Evolutionary conservation across 2,888 invertebrate species (phyloP), one percentile per base, ranked within the genome.

Genomic region (Dascillus cervinus): DNA sequence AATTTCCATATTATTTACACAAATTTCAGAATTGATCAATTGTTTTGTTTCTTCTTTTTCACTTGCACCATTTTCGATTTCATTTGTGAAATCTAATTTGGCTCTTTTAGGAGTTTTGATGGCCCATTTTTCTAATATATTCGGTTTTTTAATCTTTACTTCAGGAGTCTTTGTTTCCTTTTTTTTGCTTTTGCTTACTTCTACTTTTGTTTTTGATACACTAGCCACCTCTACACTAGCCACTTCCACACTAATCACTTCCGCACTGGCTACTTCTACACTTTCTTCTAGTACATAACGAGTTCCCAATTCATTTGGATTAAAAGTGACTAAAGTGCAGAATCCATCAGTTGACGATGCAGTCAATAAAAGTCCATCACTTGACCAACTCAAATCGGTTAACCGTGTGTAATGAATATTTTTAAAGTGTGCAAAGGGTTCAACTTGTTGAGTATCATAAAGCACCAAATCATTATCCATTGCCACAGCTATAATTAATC

Each of bases 281-380:
- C 58, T 60, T 38, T 63, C 49, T 47, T 68, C 66, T 29, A 63
- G 60, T 32, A 67, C 60, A 43, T 75, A 77, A 12, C 66, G 60
- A 12, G 62, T 55, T 3, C 90, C 90, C 8, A 90, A 61, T 66
- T 90, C 89, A 8, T 70, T 73, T 4, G 72, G 64, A 15, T 73
- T 72, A 62, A 92, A 89, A n/a, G 79, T 76, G 11, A 90, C 71
- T 29, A 91, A 67, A 0, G 90, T 84, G 60, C 89, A 89, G 60
- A 84, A 94, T 2, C 92, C 92, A 66, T 94, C 92, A 0, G 87
- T 85, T 8, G 91, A 91, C 2, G 89, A 85, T 1, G 82, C 79
- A 3, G 85, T 70, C 34, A 92, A 63, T 30, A 83, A 64, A 35
- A 68, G 65, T 1, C 90, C 91, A 67, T 92, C 84, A 6, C 69